These are phyloP conservation scores for Tenebrio molitor DNA, from an alignment of 1,140 invertebrate genomes.

Conservation along the genomic window DNA sequence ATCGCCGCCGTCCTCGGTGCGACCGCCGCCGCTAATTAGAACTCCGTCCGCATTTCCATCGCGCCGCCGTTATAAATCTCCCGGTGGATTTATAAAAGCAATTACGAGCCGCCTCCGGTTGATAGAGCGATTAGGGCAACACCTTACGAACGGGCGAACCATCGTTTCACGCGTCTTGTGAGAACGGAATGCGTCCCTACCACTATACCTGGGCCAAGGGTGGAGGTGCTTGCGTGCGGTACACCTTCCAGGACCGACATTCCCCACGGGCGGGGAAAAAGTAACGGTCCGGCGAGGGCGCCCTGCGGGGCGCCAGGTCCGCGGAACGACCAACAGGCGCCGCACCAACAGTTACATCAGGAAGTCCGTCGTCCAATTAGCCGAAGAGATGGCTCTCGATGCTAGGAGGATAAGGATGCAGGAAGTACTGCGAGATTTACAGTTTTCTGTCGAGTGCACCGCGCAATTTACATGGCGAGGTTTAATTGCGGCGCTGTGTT, in stretches of 20 bases:
- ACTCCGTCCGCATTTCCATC: slow-evolving; percentile 8
- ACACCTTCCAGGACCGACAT: slow-evolving; percentile 10
- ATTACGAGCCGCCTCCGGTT: slow-evolving; percentile 51
- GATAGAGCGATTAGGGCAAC: slow-evolving; percentile 53
- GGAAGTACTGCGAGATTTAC: too few species aligned
- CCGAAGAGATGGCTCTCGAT: too few species aligned
- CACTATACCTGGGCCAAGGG: slow-evolving; percentile 24
- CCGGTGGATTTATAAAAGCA: slow-evolving; percentile 52
- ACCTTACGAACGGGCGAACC: slow-evolving; percentile 32
- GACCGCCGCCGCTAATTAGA: slow-evolving; percentile 11
- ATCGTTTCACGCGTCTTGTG: slow-evolving; percentile 43
- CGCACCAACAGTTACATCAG: too few species aligned
- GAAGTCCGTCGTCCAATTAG: too few species aligned
- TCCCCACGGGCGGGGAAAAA: too few species aligned
- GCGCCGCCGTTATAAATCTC: slow-evolving; percentile 46
- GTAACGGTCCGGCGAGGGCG: too few species aligned
- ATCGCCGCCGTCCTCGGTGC: background rate
- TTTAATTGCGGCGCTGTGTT: too few species aligned
- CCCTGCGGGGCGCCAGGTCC: too few species aligned
- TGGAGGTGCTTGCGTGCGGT: slow-evolving; percentile 18
- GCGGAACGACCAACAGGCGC: too few species aligned
- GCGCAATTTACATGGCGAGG: too few species aligned
- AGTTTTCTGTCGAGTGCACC: too few species aligned
- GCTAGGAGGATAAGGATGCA: too few species aligned
- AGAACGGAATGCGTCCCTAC: slow-evolving; percentile 41